Evolutionary conservation across 2,113 vertebrate genomes (phyloP), one percentile per base, ranked within the genome.

Genomic region (Alaudala cheleensis): DNA sequence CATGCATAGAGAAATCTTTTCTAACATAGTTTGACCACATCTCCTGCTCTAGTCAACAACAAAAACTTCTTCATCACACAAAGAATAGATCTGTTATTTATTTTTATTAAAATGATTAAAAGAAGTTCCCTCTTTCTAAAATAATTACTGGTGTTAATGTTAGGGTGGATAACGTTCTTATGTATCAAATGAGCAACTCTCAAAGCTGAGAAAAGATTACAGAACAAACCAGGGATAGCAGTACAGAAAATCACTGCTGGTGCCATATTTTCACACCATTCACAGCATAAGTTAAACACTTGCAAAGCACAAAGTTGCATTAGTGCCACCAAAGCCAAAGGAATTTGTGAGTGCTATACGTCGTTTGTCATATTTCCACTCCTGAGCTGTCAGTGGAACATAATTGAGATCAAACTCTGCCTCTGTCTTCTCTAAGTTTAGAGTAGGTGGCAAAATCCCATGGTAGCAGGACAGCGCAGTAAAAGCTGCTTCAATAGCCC

Each of bases 281-380:
- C 53, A 62, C 45, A 74, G 51, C 7, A 0, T 3, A 83, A 45
- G 14, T 91, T 95, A 98, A 58, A 99, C 56, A 91, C 97, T 98
- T 91, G 97, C 97, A 73, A 99, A 98, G 97, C 99, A 99, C 87
- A 99, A 97, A 2, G 98, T 98, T 34, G 99, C 99, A 50, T 99
- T 99, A 22, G 99, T 99, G 34, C 99, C 99, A 1, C 99, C 99
- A 80, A 99, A 99, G 42, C 99, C 99, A 93, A 99, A 99, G 1
- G 99, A 99, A 97, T 99, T 99, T 25, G 98, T 98, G 66, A 99
- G 98, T 11, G 98, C 99, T 58, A 99, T 92, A 47, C 98, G 92
- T 11, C 98, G 97, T 25, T 98, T 97, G 64, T 49, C 92, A 37
- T 95, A 85, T 93, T 89, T 97, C 99, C 99, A 99, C 18, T 97